Conservation (phyloP, 2,113 vertebrate species). For the Gasterosteus aculeatus region DNA sequence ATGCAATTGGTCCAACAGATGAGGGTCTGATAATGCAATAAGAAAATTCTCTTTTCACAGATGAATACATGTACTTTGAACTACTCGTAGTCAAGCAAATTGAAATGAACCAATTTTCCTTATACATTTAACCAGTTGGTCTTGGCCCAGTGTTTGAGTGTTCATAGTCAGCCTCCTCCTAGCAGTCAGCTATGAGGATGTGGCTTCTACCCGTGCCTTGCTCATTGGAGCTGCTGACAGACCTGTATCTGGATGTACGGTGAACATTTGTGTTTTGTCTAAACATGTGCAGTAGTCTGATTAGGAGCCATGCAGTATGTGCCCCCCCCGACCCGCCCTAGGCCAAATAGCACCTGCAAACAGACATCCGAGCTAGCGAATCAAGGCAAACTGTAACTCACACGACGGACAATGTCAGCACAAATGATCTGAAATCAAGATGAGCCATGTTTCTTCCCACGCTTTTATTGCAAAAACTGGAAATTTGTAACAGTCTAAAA, state of each 20-base stretch:
- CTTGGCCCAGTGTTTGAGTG: neutral
- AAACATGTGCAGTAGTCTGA: slow-evolving; percentile 13
- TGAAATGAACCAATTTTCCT: neutral
- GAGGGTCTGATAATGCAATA: neutral
- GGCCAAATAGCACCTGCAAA: neutral
- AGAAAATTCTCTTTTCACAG: neutral
- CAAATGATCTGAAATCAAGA: neutral
- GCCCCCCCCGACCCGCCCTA: neutral
- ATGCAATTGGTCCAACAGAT: neutral
- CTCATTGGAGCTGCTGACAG: neutral
- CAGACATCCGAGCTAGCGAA: neutral
- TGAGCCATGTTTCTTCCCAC: neutral
- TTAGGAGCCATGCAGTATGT: neutral
- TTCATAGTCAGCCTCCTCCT: neutral
- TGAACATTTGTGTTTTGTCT: slow-evolving; percentile 21
- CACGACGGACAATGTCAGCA: neutral
- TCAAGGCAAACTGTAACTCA: neutral
- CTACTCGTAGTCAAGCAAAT: neutral
- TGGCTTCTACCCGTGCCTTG: neutral
- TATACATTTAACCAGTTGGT: neutral
- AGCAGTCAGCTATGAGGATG: neutral
- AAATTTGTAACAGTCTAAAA: slow-evolving; percentile 29
- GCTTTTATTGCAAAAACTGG: slow-evolving; percentile 58
- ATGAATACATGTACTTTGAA: neutral
- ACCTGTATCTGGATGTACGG: neutral